Percentiles rank a stretch among this genome's conserved stretches.
Conservation (phyloP, 2,797 vertebrate species). For the Astyanax mexicanus region DNA sequence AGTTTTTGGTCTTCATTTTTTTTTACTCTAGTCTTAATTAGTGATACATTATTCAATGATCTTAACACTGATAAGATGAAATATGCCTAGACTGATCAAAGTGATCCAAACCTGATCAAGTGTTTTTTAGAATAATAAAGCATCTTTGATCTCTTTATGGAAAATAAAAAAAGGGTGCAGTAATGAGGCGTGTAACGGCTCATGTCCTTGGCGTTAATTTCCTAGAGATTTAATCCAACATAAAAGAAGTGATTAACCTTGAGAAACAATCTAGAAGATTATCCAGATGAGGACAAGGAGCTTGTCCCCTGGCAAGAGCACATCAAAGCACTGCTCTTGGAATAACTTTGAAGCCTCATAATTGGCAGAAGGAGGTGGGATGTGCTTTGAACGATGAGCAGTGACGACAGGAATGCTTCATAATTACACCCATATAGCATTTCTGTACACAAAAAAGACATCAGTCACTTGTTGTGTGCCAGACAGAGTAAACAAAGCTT, state of each 20-base stretch:
- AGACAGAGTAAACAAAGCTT: conserved; percentile 32
- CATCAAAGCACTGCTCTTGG: conserved; percentile 48
- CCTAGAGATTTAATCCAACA: conserved; percentile 42
- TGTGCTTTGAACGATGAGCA: conserved; percentile 49
- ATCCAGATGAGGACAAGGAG: conserved; percentile 42
- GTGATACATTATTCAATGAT: too few species aligned
- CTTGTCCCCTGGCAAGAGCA: conserved; percentile 41
- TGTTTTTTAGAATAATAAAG: conserved; percentile 33
- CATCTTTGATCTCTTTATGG: conserved; percentile 43
- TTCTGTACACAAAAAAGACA: not conserved
- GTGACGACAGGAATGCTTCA: conserved; percentile 14
- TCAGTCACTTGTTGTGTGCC: conserved; percentile 27
- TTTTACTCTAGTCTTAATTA: too few species aligned
- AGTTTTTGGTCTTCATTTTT: too few species aligned
- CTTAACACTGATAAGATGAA: too few species aligned
- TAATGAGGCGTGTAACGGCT: conserved; percentile 34
- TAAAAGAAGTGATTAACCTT: conserved; percentile 50
- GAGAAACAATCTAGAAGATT: conserved; percentile 45
- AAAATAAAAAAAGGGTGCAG: conserved; percentile 21
- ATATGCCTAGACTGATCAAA: not conserved
- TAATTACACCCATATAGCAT: conserved; percentile 40
- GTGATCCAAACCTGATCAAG: not conserved
- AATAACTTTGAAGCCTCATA: conserved; percentile 51
- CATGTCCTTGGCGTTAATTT: conserved; percentile 48
- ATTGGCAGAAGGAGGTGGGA: conserved; percentile 36